Base-by-base conservation (phyloP, 2,113 vertebrate genomes). In the Nycticorax nycticorax region DNA sequence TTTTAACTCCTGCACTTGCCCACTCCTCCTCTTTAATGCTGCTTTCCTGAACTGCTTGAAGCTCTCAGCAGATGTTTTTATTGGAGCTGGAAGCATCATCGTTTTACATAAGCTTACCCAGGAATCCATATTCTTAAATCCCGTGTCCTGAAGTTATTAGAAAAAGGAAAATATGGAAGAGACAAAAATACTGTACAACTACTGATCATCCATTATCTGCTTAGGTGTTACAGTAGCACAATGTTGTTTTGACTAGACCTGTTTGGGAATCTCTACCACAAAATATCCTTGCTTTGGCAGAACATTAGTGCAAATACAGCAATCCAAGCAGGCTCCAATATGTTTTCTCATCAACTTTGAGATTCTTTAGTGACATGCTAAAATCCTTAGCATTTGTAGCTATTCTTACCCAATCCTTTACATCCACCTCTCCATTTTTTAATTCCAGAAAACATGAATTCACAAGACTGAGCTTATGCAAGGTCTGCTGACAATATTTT, bases 21-120 rank as follows among this genome's bases (percentile, higher is more conserved):
- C 98, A 14, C 95, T 98, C 32, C 98, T 98, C 83, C 98, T 99
- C 87, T 99, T 98, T 67, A 99, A 97, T 6, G 98, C 99, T 56
- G 95, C 99, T 72, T 99, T 98, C 75, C 97, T 98, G 93, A 99
- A 99, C 37, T 98, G 98, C 92, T 98, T 98, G 96, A 99, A 99
- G 91, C 98, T 98, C 79, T 99, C 98, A 73, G 97, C 98, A 16
- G 99, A 99, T 5, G 99, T 97, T 93, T 99, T 99, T 88, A 98
- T 95, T 1, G 98, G 78, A 71, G 97, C 59, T 11, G 98, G 94
- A 55, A 96, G 79, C 72, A 81, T 96, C 21, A 98, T 97, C 2
- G 94, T 93, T 91, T 98, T 99, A 85, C 98, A 98, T 41, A 99
- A 97, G 82, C 77, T 98, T 35, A 97, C 98, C 99, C 99, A 99